These are phyloP conservation scores for Dicentrarchus labrax DNA, from an alignment of 2,113 vertebrate genomes.

Conservation along the genomic window DNA sequence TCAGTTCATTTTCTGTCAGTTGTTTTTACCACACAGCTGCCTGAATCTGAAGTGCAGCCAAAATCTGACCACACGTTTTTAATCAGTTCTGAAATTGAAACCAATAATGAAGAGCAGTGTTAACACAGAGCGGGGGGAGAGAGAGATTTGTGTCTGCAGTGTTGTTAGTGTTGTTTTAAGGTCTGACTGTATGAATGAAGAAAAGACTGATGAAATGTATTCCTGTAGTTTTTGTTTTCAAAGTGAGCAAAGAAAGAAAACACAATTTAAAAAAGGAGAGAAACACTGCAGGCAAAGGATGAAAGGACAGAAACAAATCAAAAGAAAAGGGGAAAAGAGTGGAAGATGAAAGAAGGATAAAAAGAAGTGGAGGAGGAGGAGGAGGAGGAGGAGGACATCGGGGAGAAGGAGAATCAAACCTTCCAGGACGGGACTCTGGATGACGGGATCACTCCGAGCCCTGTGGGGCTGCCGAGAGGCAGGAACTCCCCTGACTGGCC, in stretches of 20 bases:
- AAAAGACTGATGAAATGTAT: neutral
- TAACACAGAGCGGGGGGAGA: neutral
- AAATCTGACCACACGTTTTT: neutral
- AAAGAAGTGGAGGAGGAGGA: neutral
- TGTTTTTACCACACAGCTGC: neutral
- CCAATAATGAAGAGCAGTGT: neutral
- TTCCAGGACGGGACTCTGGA: constrained; percentile 97
- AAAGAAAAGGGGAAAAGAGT: accelerated
- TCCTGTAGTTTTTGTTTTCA: neutral
- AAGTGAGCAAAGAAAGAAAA: neutral
- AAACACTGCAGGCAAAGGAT: neutral
- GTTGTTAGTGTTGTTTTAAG: neutral
- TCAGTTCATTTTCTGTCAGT: neutral
- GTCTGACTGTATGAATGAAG: neutral
- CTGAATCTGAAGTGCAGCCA: neutral
- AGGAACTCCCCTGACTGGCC: constrained; percentile 87
- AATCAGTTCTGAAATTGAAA: neutral
- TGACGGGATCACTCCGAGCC: constrained; percentile 89
- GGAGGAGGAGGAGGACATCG: constrained; percentile 39
- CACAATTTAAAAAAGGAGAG: neutral
- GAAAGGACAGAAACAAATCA: neutral
- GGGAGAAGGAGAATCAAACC: constrained; percentile 86
- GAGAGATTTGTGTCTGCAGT: too few species aligned
- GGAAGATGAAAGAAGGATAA: neutral
- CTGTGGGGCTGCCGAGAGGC: constrained; percentile 89